Evolutionary conservation across 2,797 vertebrate species (phyloP), one percentile per base, ranked within the genome.

Genomic region (Lateolabrax maculatus): DNA sequence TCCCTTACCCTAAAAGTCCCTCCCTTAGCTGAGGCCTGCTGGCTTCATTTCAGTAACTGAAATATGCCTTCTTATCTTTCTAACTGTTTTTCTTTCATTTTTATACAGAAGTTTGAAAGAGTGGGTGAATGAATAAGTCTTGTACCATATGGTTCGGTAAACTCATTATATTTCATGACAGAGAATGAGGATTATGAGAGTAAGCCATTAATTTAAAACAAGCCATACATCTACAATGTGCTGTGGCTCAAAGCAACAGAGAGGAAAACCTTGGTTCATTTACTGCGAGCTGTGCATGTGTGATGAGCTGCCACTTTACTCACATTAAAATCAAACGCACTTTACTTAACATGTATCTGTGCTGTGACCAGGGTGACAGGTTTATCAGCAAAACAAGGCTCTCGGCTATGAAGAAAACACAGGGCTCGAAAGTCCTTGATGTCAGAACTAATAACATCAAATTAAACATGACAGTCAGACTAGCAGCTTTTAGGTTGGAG

Each of bases 371-470:
- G 68, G 44, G 43, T 71, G 87, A 85, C 68, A 64, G 52, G 80
- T 84, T 77, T 72, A 89, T 77, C 77, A 82, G 84, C 53, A 74
- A 66, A 79, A 77, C 73, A 77, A 72, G 69, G 63, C 79, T 75
- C 73, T 18, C 7, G 58, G 86, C 43, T 64, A 66, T 9, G 61
- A 34, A 52, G 71, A 60, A 75, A 85, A 84, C 77, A 79, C 79
- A 39, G 16, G 57, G 56, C 72, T 69, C 51, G 12, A 83, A 87
- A 83, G 87, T 84, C 85, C 85, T 84, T 87, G 68, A 89, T 74
- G 81, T 80, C 81, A 79, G 25, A 79, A 64, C 55, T 79, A 70
- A 83, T 84, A 61, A 74, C 61, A 71, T 81, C 80, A 86, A 79
- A 86, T 87, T 56, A 86, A 80, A 83, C 74, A 65, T 49, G 78